Percentiles rank a stretch among this genome's conserved stretches.
phyloP scores from a whole-genome alignment of 2,113 vertebrate genomes.

The Microcebus griseorufus region DNA sequence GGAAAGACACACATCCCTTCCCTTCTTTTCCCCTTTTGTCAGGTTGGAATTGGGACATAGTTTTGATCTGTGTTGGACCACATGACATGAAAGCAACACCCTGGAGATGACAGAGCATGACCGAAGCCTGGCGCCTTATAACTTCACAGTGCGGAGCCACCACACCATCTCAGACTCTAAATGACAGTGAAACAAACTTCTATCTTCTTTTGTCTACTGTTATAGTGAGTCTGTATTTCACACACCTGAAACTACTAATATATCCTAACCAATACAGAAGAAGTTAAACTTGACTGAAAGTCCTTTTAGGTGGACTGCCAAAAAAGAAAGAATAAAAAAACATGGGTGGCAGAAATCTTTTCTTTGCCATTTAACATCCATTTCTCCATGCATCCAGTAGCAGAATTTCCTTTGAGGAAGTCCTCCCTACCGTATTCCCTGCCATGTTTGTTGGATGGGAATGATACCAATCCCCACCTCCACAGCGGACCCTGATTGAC shows the following conservation, averaged over 20 bases:
- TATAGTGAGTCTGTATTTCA: slow-evolving; percentile 6
- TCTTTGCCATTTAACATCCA: neutral
- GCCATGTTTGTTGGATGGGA: neutral
- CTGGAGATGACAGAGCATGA: neutral
- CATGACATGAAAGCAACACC: neutral
- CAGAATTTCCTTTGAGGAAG: neutral
- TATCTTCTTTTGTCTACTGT: neutral
- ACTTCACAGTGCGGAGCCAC: neutral
- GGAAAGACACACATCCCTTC: neutral
- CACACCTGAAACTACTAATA: neutral
- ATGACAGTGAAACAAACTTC: neutral
- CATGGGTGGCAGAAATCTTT: neutral
- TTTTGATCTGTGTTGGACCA: neutral
- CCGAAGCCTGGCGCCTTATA: no score
- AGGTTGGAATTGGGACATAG: neutral
- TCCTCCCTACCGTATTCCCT: neutral
- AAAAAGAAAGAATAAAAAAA: neutral
- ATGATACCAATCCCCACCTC: neutral
- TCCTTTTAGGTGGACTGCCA: neutral
- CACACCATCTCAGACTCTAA: neutral
- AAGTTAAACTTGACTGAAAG: neutral
- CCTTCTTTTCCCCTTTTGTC: neutral
- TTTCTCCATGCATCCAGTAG: neutral
- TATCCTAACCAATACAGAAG: neutral
- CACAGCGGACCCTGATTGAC: neutral